Evolutionary conservation across 2,113 vertebrate genomes (phyloP).

Genomic region (Egretta garzetta): DNA sequence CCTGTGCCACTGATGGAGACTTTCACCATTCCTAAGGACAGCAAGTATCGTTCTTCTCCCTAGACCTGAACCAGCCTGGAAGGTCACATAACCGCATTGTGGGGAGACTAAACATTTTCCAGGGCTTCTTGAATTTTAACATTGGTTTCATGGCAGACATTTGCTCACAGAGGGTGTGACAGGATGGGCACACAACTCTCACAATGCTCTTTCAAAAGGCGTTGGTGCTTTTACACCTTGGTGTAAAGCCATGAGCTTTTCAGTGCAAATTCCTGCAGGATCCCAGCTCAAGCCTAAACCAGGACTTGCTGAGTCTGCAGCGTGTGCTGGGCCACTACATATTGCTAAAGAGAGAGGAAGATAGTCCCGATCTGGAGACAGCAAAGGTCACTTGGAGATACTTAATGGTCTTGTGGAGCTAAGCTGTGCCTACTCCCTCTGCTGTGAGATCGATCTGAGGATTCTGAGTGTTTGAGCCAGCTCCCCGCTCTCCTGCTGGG

Average conservation of each 20-base stretch:
- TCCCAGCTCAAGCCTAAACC: background rate
- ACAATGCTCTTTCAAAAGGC: background rate
- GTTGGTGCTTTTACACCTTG: background rate
- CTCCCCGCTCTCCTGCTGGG: background rate
- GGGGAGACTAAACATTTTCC: background rate
- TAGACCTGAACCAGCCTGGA: background rate
- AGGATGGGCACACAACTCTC: background rate
- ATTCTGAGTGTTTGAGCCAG: fast-evolving
- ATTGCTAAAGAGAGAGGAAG: background rate
- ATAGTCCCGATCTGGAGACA: background rate
- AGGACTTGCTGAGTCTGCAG: background rate
- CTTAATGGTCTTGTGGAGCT: fast-evolving
- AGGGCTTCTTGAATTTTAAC: background rate
- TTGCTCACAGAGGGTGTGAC: background rate
- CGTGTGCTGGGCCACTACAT: background rate
- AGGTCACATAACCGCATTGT: background rate
- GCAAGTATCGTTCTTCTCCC: fast-evolving
- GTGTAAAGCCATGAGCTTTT: background rate
- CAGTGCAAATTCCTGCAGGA: background rate
- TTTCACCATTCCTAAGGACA: background rate
- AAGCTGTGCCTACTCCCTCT: fast-evolving
- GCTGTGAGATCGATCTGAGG: background rate
- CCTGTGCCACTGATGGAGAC: background rate
- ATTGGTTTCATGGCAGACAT: background rate
- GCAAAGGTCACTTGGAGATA: background rate